Conservation (phyloP, 2,888 invertebrate genomes). For the Bombylius major region DNA sequence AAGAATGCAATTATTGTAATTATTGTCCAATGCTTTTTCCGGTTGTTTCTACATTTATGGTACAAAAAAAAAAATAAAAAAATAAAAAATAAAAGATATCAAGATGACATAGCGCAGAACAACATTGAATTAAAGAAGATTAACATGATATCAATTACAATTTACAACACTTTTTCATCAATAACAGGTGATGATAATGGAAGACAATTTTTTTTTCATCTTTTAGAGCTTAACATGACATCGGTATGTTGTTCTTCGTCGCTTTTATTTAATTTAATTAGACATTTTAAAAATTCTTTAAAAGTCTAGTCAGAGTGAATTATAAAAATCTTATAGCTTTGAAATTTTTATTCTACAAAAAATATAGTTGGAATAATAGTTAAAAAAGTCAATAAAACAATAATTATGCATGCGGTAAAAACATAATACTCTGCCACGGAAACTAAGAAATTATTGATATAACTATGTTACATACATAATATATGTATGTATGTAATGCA, state of each 20-base stretch:
- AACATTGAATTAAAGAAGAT: too few species aligned
- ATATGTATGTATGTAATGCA: too few species aligned
- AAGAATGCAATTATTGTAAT: not conserved
- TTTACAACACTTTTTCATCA: not conserved
- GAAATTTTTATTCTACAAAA: too few species aligned
- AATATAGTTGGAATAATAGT: too few species aligned
- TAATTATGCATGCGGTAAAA: too few species aligned
- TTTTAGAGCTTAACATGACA: not conserved
- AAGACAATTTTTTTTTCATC: not conserved
- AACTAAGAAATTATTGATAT: too few species aligned
- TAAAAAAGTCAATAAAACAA: too few species aligned
- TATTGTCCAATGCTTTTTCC: not conserved
- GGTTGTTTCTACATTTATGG: not conserved
- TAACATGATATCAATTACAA: not conserved
- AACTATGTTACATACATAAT: too few species aligned
- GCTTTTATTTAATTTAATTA: not conserved
- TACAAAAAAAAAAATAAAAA: not conserved
- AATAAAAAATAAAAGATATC: not conserved
- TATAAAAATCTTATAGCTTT: too few species aligned
- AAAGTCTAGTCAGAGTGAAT: not conserved
- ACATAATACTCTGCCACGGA: too few species aligned
- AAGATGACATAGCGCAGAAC: too few species aligned
- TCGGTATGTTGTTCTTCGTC: not conserved
- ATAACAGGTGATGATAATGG: not conserved
- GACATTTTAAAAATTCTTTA: not conserved